Evolutionary conservation across 2,797 vertebrate genomes (phyloP), one percentile per base, ranked within the genome.

Genomic region (Rhinoraja longicauda): DNA sequence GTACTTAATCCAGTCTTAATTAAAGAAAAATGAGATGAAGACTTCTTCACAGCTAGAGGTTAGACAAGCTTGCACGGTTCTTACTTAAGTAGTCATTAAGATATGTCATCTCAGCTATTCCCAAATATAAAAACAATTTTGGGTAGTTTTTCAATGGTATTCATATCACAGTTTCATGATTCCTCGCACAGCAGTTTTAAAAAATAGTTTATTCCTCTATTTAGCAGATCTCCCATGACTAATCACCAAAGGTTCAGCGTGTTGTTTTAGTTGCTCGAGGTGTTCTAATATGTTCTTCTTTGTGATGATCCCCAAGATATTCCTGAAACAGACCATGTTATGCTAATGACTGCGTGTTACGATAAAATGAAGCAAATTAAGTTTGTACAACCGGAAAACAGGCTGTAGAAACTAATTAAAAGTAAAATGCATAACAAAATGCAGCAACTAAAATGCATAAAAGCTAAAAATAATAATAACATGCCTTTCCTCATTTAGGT

Each of bases 201-300:
- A 95, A 95, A 95, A 88, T 24, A 67, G 29, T 88, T 67, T 45
- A 67, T 32, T 88, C 84, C 96, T 96, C 96, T 97, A 97, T 95
- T 95, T 94, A 97, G 97, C 96, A 97, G 96, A 95, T 96, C 96
- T 97, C 96, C 97, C 95, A 97, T 97, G 96, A 97, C 98, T 98
- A 98, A 97, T 99, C 98, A 99, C 99, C 98, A 98, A 97, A 97
- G 98, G 97, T 96, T 98, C 97, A 97, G 97, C 96, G 97, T 97
- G 97, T 96, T 97, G 98, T 98, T 98, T 98, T 98, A 99, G 97
- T 97, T 99, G 98, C 97, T 99, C 98, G 98, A 99, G 98, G 97
- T 99, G 99, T 95, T 98, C 98, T 99, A 99, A 98, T 97, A 99
- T 98, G 98, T 99, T 99, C 99, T 99, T 99, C 99, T 99, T 99